Base-by-base conservation (phyloP, 1,140 invertebrate genomes). In the Brachionus manjavacas region DNA sequence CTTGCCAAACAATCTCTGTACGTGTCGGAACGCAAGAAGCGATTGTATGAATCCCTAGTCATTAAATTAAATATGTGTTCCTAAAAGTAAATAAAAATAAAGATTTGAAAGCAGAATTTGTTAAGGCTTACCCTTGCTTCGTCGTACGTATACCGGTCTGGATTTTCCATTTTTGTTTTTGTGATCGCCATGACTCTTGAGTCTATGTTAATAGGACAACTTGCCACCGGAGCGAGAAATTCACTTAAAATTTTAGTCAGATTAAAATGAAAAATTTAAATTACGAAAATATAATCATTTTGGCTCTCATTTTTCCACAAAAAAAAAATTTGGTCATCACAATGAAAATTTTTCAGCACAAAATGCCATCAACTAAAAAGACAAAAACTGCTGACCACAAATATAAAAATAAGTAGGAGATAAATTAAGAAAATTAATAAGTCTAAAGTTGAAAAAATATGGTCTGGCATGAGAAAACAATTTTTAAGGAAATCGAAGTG, bases 21-120 rank as follows among this genome's bases (percentile, higher is more conserved):
- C 94, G 98, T 97, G 87, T 99, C 97, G 2, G 97, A 99, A 72
- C 97, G 93, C 80, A 99, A 91, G 89, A 98, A 99, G 85, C 98
- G 92, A 52, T 95, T 96, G 88, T 99, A 99, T 87, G 95, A 97
- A 90, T 99, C 98, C 87, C 95, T 97, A 88, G 98, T 98, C 98
- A 99, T 99, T 84, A 99, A 91, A 88, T 98, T 96, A 90, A 98
- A 99, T 35, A 99, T 96, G 90, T 99, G 97, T 8, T 96, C 95
- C 94, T 97, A 16, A 39, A 31, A 91, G 55, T 6, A 35, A 35
- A 35, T 91, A 89, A 23, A 78, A 16, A 68, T 16, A 14, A 31
- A 74, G 3, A 35, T 4, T 14, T 14, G 20, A 25, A 7, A 8
- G 8, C 7, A 8, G 25, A 49, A 25, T 16, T 35, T 25, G 11